Conservation (phyloP, 2,113 vertebrate genomes). For the Oryctolagus cuniculus region DNA sequence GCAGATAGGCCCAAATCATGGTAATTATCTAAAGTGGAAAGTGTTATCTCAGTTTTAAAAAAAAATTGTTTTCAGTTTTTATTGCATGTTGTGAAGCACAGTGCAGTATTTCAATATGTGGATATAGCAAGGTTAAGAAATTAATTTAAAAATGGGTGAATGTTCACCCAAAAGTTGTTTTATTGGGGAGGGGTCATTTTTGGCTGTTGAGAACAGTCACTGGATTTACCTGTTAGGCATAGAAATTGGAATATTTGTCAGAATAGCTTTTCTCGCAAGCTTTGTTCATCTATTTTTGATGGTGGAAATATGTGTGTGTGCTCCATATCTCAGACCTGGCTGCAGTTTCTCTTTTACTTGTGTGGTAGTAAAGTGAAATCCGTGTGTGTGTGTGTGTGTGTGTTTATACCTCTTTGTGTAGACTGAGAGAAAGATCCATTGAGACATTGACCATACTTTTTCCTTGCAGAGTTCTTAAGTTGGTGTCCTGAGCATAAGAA, state of each 20-base stretch:
- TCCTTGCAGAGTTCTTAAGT: neutral
- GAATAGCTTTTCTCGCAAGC: neutral
- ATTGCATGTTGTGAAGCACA: no score
- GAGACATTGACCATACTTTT: neutral
- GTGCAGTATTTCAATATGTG: no score
- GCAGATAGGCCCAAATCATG: neutral
- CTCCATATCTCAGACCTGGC: neutral
- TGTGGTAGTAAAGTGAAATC: neutral
- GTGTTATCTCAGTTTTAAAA: neutral
- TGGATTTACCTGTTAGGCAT: neutral
- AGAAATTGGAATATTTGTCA: neutral
- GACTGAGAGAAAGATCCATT: neutral
- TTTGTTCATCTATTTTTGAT: neutral
- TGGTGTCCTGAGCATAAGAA: conserved; percentile 19
- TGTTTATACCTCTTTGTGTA: accelerated
- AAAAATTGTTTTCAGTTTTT: neutral
- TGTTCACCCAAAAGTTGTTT: neutral
- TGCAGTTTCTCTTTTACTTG: neutral
- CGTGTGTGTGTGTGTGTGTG: neutral
- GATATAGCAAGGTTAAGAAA: neutral
- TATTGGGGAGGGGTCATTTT: neutral
- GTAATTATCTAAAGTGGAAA: neutral
- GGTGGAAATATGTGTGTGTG: neutral
- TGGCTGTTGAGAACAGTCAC: conserved; percentile 9
- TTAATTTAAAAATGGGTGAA: conserved; percentile 34